A percentile compares a stretch with the other conserved stretches of the same genome.
These are phyloP conservation scores for Chondrosia reniformis DNA, from an alignment of 37 sponge, comb jelly and placozoan species.

Conservation along the genomic window DNA sequence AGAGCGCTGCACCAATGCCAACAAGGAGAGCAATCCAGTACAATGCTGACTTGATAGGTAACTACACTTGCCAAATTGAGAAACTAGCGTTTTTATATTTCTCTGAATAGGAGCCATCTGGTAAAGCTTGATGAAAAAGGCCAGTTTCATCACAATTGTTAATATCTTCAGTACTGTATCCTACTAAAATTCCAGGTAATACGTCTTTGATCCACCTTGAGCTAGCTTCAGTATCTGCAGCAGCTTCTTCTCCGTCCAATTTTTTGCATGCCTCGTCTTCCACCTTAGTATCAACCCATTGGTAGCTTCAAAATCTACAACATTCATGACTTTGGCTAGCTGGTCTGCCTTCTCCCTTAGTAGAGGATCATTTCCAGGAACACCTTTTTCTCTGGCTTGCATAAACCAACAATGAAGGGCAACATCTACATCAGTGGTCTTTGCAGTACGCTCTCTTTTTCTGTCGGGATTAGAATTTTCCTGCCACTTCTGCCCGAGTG, in stretches of 20 bases:
- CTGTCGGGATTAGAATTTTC: neutral
- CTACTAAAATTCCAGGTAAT: neutral
- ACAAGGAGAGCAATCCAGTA: too few relatives aligned
- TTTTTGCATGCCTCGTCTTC: neutral
- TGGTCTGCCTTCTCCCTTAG: neutral
- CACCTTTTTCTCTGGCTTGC: neutral
- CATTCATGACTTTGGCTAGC: neutral
- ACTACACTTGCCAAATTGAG: too few relatives aligned
- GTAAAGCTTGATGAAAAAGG: neutral
- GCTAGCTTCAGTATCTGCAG: neutral
- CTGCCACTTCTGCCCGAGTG: neutral
- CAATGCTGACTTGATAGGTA: too few relatives aligned
- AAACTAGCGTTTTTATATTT: neutral
- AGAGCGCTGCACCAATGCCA: too few relatives aligned
- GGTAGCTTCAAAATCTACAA: neutral
- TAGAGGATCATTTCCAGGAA: neutral
- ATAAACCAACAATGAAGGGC: neutral
- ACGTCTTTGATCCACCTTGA: neutral
- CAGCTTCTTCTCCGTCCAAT: neutral
- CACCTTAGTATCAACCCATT: neutral
- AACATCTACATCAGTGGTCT: neutral
- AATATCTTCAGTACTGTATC: neutral
- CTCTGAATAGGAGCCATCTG: neutral
- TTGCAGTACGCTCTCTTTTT: neutral
- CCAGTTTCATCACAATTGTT: slow-evolving; percentile 18